Conservation (phyloP, 2,888 invertebrate species). For the Phengaris alcon region DNA sequence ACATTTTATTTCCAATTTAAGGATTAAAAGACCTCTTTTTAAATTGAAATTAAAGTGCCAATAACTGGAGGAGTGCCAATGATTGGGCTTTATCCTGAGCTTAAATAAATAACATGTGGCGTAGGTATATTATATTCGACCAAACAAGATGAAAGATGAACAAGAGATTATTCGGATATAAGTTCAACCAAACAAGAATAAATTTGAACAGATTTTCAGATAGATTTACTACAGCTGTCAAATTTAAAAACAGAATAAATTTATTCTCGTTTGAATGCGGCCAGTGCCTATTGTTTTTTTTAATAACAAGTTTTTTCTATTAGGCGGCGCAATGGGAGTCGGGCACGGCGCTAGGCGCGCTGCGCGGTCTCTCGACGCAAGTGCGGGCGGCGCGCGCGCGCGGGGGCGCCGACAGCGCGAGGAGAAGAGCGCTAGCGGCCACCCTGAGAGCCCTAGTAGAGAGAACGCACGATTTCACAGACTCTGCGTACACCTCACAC, state of each 20-base stretch:
- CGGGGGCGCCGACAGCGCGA: constrained; percentile 83
- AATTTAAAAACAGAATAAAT: not conserved
- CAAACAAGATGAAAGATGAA: no score
- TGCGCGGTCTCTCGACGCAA: constrained; percentile 91
- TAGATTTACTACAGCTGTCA: not conserved
- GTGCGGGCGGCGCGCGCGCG: constrained; percentile 88
- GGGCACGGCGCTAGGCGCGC: constrained; percentile 88
- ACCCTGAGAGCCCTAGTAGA: constrained; percentile 95
- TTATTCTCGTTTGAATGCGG: not conserved
- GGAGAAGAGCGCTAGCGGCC: constrained; percentile 88
- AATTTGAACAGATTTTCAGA: not conserved
- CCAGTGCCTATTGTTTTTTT: not conserved
- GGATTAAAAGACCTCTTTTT: not conserved
- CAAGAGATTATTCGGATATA: no score
- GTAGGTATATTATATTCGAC: not conserved
- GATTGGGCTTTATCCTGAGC: constrained; percentile 4
- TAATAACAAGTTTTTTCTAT: constrained; percentile 4
- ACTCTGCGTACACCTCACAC: constrained; percentile 98
- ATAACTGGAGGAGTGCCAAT: constrained; percentile 15
- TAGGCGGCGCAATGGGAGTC: constrained; percentile 76
- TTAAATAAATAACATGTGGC: not conserved
- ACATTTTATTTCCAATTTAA: not conserved
- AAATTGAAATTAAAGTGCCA: not conserved
- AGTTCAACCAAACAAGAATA: constrained; percentile 4
- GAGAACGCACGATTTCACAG: constrained; percentile 98